Percentiles rank a stretch among this genome's conserved stretches.
phyloP scores from a whole-genome alignment of 2,888 invertebrate species.

The Agrilus biguttatus region DNA sequence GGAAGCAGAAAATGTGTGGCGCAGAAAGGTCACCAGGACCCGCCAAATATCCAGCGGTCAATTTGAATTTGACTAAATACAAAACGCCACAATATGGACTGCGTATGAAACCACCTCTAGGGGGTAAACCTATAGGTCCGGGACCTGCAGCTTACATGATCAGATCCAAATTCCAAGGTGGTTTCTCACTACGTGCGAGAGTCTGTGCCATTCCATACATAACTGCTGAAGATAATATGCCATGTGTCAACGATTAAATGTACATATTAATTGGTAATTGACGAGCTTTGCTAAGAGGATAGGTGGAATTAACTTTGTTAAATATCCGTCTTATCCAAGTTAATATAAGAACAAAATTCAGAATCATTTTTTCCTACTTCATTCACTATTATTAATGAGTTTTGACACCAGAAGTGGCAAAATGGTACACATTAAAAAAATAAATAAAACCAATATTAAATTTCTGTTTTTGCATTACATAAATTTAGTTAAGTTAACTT shows the following conservation, averaged over 20 bases:
- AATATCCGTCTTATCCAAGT: too few species aligned
- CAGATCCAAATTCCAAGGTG: slow-evolving; percentile 32
- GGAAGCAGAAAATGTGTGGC: neutral
- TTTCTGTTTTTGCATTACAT: too few species aligned
- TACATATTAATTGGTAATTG: too few species aligned
- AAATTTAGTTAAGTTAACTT: too few species aligned
- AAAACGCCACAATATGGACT: slow-evolving; percentile 24
- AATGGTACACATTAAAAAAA: too few species aligned
- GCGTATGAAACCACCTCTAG: slow-evolving; percentile 12
- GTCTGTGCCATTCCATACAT: slow-evolving; percentile 43
- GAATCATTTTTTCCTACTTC: too few species aligned
- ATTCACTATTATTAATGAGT: too few species aligned
- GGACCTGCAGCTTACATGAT: slow-evolving; percentile 42
- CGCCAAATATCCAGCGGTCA: slow-evolving; percentile 26
- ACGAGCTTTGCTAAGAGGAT: too few species aligned
- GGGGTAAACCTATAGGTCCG: slow-evolving; percentile 28
- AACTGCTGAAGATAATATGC: slow-evolving; percentile 43
- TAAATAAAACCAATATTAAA: too few species aligned
- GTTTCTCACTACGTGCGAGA: slow-evolving; percentile 47
- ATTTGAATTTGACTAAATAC: slow-evolving; percentile 19
- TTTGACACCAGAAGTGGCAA: too few species aligned
- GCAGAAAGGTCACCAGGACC: slow-evolving; percentile 28
- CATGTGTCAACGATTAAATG: slow-evolving; percentile 16
- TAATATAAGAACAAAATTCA: too few species aligned
- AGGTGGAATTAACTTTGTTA: too few species aligned